Evolutionary conservation across 2,113 vertebrate species (phyloP).

Genomic region (Bufo gargarizans): DNA sequence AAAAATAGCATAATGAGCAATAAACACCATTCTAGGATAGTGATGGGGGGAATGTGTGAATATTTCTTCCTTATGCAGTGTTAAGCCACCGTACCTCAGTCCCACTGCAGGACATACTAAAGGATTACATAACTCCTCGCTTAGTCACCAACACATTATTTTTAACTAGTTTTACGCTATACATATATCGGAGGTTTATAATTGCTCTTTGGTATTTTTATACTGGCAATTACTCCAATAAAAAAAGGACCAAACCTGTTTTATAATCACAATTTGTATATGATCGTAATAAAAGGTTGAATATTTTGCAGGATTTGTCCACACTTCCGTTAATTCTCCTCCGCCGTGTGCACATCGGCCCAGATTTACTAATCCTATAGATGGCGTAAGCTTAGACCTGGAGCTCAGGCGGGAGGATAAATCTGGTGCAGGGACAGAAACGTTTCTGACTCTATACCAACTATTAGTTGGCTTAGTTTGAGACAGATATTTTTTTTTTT

Average conservation of each 20-base stretch:
- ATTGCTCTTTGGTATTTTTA: background rate
- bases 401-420: no score
- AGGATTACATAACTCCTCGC: conserved; percentile 10
- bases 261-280: background rate
- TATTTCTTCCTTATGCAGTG: conserved; percentile 38
- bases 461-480: no score
- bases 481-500: no score
- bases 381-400: no score
- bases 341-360: no score
- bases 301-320: background rate
- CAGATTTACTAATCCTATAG: no score
- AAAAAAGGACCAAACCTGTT: background rate
- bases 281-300: background rate
- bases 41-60: conserved; percentile 18
- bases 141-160: conserved; percentile 6
- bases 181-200: background rate
- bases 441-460: no score
- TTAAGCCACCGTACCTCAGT: conserved; percentile 9
- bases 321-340: background rate
- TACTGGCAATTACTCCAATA: background rate
- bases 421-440: no score
- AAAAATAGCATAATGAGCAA: conserved; percentile 44
- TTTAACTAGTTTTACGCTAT: background rate
- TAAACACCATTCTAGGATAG: conserved; percentile 30
- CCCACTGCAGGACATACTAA: background rate